Base-by-base conservation (phyloP, 1,140 invertebrate species). In the Cyphomyrmex costatus region DNA sequence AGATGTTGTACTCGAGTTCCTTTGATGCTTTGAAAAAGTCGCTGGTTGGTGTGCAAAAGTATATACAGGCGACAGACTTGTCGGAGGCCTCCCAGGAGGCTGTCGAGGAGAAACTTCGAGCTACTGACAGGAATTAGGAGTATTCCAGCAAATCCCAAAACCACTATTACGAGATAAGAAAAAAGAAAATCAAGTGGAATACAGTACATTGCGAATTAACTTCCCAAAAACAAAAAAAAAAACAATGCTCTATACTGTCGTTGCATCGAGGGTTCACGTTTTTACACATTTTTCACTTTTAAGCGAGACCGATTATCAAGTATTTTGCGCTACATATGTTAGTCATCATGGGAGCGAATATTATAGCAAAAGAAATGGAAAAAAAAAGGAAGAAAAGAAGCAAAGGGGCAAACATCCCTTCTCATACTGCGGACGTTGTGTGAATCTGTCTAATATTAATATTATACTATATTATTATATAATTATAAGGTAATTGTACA, bases 1-100 rank as follows among this genome's bases (percentile, higher is more conserved):
- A 99, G 97, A 99, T 99, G 98, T 97, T 99, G 96, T 99, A 99
- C 96, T 99, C 99, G 89, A 97, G 98, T 96, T 99, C 98, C 92
- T 99, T 99, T 94, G 98, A 99, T 95, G 98, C 98, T 91, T 96
- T 99, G 91, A 99, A 99, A 96, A 98, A 99, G 95, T 98, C 98
- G 86, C 96, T 99, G 92, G 98, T 98, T 87, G 99, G 99, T 92
- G 98, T 99, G 92, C 98, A 98, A 96, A 99, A 99, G 96, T 99
- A 99, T 96, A 98, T 99, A 95, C 99, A 99, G 96, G 98, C 98
- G 92, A 99, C 98, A 92, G 98, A 99, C 94, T 96, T 98, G 92
- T 98, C 98, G 88, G 98, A 98, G 96, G 98, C 98, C 89, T 98
- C 98, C 84, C 97, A 98, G 91, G 98, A 98, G 95, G 97, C 98